Percentiles rank a stretch among this genome's conserved stretches.
Evolutionary conservation across 2,888 invertebrate genomes (phyloP).

Genomic region (Sylvicola fuscatus): DNA sequence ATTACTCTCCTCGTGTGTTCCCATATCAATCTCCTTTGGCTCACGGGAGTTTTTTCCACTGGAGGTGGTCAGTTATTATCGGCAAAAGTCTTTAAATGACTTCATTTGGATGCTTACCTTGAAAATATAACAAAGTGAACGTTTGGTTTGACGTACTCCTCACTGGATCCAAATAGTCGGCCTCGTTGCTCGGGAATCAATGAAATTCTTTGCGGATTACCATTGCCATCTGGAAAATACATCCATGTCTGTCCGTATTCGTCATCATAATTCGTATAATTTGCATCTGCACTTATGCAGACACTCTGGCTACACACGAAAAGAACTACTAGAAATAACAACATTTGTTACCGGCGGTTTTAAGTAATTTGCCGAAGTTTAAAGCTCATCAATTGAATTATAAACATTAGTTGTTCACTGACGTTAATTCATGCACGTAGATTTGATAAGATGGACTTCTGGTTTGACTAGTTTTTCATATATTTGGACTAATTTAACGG

Average conservation of each 20-base stretch:
- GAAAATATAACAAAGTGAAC: conserved; percentile 18
- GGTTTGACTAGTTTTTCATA: too few species aligned
- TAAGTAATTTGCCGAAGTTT: too few species aligned
- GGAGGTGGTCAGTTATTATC: background rate
- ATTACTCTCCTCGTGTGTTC: conserved; percentile 16
- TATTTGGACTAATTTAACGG: too few species aligned
- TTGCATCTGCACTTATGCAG: background rate
- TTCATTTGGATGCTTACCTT: conserved; percentile 11
- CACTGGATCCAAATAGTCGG: conserved; percentile 12
- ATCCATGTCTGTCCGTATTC: conserved; percentile 25
- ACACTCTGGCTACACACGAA: too few species aligned
- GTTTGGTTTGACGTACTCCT: conserved; percentile 14
- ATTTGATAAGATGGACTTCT: too few species aligned
- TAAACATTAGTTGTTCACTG: too few species aligned
- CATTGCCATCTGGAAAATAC: conserved; percentile 25
- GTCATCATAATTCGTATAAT: conserved; percentile 12
- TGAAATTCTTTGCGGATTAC: conserved; percentile 20
- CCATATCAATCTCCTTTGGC: conserved; percentile 2
- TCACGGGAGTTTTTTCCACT: conserved; percentile 1
- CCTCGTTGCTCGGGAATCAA: conserved; percentile 16
- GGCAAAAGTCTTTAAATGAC: conserved; percentile 1
- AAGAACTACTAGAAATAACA: too few species aligned
- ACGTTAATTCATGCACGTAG: too few species aligned
- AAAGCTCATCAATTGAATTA: too few species aligned
- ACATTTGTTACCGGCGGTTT: too few species aligned